Conservation (phyloP, 2,888 invertebrate species). For the Plagodis dolabraria region DNA sequence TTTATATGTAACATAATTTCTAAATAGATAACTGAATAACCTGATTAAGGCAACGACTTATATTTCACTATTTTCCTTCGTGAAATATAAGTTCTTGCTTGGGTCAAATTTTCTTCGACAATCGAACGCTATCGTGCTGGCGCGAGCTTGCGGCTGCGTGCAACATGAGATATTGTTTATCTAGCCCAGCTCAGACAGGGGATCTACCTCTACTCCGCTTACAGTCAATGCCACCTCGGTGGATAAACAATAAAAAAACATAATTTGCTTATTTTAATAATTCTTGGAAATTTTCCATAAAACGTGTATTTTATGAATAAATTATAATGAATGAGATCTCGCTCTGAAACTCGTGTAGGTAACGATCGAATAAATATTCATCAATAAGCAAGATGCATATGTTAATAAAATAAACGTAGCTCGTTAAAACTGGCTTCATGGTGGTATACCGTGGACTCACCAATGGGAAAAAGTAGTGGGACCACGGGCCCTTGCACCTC, state of each 20-base stretch:
- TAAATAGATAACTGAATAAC: too few species aligned
- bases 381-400: conserved; percentile 9
- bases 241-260: conserved; percentile 5
- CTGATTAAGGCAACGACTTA: too few species aligned
- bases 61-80: background rate
- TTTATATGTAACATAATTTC: background rate
- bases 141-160: conserved; percentile 48
- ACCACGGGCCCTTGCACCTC: too few species aligned
- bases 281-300: conserved; percentile 44
- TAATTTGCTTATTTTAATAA: conserved; percentile 39
- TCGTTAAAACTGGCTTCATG: too few species aligned
- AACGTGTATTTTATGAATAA: conserved; percentile 28
- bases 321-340: conserved; percentile 6
- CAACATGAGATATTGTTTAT: conserved; percentile 69
- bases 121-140: conserved; percentile 10
- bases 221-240: conserved; percentile 16
- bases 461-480: too few species aligned
- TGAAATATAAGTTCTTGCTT: conserved; percentile 22
- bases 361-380: conserved; percentile 24
- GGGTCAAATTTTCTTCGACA: conserved; percentile 37
- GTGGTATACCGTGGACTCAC: too few species aligned
- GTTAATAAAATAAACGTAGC: conserved; percentile 2
- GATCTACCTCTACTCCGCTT: conserved; percentile 29
- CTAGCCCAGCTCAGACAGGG: conserved; percentile 60
- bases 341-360: conserved; percentile 19